phyloP scores from a whole-genome alignment of 2,888 invertebrate species.

The Sepiola atlantica region DNA sequence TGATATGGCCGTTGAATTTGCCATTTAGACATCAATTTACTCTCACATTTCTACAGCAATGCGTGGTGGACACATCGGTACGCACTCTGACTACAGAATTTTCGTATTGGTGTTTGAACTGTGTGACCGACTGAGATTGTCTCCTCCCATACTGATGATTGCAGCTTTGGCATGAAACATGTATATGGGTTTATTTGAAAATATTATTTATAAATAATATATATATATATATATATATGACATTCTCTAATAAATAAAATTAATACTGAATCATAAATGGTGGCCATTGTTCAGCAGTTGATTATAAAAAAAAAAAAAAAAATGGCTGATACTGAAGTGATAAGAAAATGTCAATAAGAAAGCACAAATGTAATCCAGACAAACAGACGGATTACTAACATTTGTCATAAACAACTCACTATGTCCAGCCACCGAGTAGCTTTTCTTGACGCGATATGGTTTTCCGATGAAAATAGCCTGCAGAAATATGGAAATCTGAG shows the following conservation, averaged over 20 bases:
- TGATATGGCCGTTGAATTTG: too few species aligned
- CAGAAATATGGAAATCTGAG: conserved; percentile 21
- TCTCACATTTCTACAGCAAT: too few species aligned
- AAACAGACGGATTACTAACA: neutral
- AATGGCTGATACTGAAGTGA: neutral
- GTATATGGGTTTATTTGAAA: too few species aligned
- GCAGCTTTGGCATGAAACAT: too few species aligned
- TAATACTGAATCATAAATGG: neutral
- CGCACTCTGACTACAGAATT: too few species aligned
- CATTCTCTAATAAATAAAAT: neutral
- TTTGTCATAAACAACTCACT: neutral
- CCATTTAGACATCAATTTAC: too few species aligned
- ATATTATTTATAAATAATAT: too few species aligned
- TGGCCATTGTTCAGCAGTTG: neutral
- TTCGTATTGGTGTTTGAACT: too few species aligned
- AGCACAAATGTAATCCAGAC: neutral
- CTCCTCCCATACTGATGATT: too few species aligned
- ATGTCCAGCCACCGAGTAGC: neutral
- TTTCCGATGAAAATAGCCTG: conserved; percentile 32
- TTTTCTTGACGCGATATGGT: neutral
- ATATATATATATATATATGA: too few species aligned
- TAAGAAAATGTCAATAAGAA: neutral
- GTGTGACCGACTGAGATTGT: too few species aligned
- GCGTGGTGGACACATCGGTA: too few species aligned
- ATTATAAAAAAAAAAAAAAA: neutral